Percentiles rank a stretch among this genome's conserved stretches.
Conservation (phyloP, 2,888 invertebrate genomes). For the Piscicola geometra region DNA sequence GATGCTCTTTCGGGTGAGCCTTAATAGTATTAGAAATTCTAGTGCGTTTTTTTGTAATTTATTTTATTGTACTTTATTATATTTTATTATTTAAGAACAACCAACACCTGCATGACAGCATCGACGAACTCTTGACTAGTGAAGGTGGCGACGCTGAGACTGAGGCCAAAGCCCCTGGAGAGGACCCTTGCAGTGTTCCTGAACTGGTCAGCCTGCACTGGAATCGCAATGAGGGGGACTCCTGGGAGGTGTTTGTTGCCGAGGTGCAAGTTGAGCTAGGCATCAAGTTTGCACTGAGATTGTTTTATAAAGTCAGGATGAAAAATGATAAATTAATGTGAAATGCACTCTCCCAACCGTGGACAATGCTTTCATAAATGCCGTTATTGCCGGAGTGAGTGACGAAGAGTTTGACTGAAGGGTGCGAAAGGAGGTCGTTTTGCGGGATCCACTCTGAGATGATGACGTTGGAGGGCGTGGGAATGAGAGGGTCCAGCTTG, state of each 20-base stretch:
- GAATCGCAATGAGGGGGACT: constrained; percentile 37
- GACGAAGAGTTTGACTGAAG: constrained; percentile 27
- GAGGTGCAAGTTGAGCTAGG: too few relatives aligned
- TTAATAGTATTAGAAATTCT: too few relatives aligned
- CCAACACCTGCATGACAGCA: too few relatives aligned
- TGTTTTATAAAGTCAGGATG: too few relatives aligned
- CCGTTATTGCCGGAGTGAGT: constrained; percentile 39
- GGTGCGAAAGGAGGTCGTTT: constrained; percentile 32
- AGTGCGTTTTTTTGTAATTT: too few relatives aligned
- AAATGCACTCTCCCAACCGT: too few relatives aligned
- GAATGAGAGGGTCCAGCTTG: neutral
- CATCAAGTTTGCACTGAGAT: too few relatives aligned
- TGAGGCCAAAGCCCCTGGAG: constrained; percentile 30
- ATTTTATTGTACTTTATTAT: too few relatives aligned
- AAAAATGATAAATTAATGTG: too few relatives aligned
- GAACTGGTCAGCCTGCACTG: constrained; percentile 32
- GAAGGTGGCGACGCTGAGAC: constrained; percentile 27
- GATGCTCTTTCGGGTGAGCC: too few relatives aligned
- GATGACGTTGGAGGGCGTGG: constrained; percentile 35
- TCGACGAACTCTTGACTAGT: neutral
- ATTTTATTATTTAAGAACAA: too few relatives aligned
- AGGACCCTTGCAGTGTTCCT: constrained; percentile 32
- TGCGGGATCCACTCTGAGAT: constrained; percentile 37
- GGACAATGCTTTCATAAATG: constrained; percentile 34
- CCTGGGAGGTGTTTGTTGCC: too few relatives aligned